A percentile compares a stretch with the other conserved stretches of the same genome.
These are phyloP conservation scores for Chaetoderma sp. DNA, from an alignment of 2,888 invertebrate genomes.

Conservation along the genomic window DNA sequence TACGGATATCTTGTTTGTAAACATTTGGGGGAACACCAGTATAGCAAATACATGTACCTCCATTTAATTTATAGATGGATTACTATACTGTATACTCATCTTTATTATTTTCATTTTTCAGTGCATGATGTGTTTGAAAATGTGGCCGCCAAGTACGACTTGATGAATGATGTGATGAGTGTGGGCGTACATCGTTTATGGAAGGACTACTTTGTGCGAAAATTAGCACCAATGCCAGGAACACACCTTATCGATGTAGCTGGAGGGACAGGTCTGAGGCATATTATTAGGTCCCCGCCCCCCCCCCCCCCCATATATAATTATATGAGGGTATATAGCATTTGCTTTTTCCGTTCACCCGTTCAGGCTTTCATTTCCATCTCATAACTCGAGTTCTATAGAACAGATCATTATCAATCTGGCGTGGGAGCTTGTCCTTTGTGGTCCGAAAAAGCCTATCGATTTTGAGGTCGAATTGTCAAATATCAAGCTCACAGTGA, in stretches of 20 bases:
- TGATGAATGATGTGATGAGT: constrained; percentile 99
- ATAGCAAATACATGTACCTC: no score
- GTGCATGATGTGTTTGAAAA: constrained; percentile 94
- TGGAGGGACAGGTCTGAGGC: constrained; percentile 89
- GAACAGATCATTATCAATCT: no score
- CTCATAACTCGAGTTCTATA: not conserved
- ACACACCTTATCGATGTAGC: constrained; percentile 87
- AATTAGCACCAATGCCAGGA: constrained; percentile 78
- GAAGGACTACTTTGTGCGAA: constrained; percentile 93
- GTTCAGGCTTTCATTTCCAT: no score
- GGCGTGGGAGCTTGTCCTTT: no score
- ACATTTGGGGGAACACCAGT: no score
- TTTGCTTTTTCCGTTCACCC: no score
- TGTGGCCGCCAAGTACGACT: constrained; percentile 92
- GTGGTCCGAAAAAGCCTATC: no score
- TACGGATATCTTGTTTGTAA: no score
- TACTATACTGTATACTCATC: not conserved
- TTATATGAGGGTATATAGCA: not conserved
- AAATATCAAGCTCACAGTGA: no score
- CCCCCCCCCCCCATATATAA: no score
- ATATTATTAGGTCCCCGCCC: no score
- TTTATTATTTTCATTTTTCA: constrained; percentile 68
- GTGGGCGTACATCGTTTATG: constrained; percentile 93
- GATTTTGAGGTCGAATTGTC: not conserved
- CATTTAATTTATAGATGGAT: no score